Base-by-base conservation (phyloP, 2,888 invertebrate genomes). In the Geophilus truncorum region DNA sequence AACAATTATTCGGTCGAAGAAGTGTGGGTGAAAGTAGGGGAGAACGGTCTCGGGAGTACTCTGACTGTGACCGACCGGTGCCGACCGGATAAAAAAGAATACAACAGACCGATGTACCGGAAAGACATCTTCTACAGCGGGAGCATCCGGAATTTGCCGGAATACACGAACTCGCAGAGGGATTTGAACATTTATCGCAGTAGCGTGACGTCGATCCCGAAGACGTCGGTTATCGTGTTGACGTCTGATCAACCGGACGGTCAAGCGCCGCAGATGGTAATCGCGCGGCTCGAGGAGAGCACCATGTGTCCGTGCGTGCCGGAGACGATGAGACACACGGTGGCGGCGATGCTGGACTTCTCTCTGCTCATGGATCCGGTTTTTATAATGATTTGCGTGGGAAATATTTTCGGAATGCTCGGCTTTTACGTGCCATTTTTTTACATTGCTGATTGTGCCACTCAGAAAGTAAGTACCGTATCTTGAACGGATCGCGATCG, bases 111-210 rank as follows among this genome's bases (percentile, higher is more conserved):
- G 2, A 88, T 98, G 88, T 96, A 96, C 7, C 91, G 97, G 80
- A 96, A 97, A 86, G 98, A 98, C 88, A 97, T 98, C 85, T 98
- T 98, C 90, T 98, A 98, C 88, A 96, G 96, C 1, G 97, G 98
- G 34, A 97, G 97, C 77, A 94, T 98, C 28, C 90, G 93, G 82
- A 95, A 98, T 88, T 90, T 98, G 84, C 95, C 95, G 0, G 96
- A 97, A 88, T 97, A 93, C 88, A 84, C 85, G 34, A 94, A 94
- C 87, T 95, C 95, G 82, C 96, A 96, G 87, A 94, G 95, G 86
- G 95, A 96, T 1, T 89, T 97, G 80, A 92, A 93, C 80, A 93
- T 93, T 83, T 97, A 97, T 87, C 91, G 97, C 80, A 94, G 96
- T 86, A 96, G 96, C 81, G 94, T 97, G 70, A 90, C 96, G 57